phyloP scores from a whole-genome alignment of 1,140 invertebrate species.

The Lordiphosa stackelbergi region DNA sequence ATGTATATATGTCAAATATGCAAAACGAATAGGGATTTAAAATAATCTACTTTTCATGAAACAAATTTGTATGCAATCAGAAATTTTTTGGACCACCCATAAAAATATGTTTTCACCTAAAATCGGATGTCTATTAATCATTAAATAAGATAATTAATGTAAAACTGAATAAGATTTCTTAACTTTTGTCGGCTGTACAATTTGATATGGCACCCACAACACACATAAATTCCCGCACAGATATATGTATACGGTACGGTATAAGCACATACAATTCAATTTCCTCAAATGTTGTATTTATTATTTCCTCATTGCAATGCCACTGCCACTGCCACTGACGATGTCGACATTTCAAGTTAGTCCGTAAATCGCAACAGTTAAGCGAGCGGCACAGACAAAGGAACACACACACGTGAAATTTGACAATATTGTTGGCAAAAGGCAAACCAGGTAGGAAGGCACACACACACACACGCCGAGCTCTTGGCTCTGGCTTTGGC shows the following conservation, averaged over 20 bases:
- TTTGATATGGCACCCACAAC: constrained; percentile 13
- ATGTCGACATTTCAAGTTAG: constrained; percentile 37
- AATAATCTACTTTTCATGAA: too few species aligned
- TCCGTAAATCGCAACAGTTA: constrained; percentile 72
- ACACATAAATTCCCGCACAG: constrained; percentile 10
- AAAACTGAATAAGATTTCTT: too few species aligned
- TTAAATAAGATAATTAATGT: too few species aligned
- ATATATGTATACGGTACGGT: constrained; percentile 12
- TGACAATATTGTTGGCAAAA: constrained; percentile 68
- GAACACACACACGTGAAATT: constrained; percentile 45
- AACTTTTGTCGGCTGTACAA: constrained; percentile 40
- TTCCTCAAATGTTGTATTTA: constrained; percentile 76
- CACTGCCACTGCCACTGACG: constrained; percentile 1
- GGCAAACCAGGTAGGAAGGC: constrained; percentile 34
- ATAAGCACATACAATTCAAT: constrained; percentile 71
- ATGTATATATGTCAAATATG: too few species aligned
- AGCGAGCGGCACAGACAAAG: constrained; percentile 18
- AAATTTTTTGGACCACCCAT: too few species aligned
- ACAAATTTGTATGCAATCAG: too few species aligned
- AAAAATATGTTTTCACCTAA: too few species aligned
- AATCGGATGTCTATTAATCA: too few species aligned
- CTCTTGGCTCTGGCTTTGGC: constrained; percentile 3
- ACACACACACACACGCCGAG: constrained; percentile 2
- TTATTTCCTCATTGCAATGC: constrained; percentile 72
- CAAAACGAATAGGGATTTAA: too few species aligned